These are phyloP conservation scores for Neocloeon triangulifer DNA, from an alignment of 1,140 invertebrate genomes.

Conservation along the genomic window DNA sequence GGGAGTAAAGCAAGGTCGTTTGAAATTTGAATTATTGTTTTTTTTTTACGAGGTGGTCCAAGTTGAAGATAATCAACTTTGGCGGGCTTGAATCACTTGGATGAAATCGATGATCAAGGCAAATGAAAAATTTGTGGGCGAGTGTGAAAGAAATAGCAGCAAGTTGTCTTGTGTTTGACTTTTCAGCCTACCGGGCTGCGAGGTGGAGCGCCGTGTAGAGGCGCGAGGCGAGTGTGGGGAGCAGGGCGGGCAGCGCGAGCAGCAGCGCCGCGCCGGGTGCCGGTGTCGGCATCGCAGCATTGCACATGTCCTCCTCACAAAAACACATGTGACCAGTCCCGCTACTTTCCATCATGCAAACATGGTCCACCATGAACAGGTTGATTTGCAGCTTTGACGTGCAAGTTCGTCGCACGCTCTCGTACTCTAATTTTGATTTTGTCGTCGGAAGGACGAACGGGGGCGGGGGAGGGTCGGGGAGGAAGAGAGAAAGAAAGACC, in stretches of 20 bases:
- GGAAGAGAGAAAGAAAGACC: too few relatives aligned
- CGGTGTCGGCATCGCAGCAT: constrained; percentile 23
- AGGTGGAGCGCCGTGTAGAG: constrained; percentile 5
- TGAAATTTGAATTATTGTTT: too few relatives aligned
- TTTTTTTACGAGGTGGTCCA: too few relatives aligned
- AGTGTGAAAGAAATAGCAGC: too few relatives aligned
- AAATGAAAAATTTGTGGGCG: too few relatives aligned
- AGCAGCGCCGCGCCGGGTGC: neutral
- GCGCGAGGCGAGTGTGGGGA: constrained; percentile 5
- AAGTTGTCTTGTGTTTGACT: too few relatives aligned
- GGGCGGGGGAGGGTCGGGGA: neutral
- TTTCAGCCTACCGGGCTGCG: too few relatives aligned
- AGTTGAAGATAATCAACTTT: too few relatives aligned
- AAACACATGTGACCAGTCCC: constrained; percentile 93
- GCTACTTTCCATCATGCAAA: constrained; percentile 94
- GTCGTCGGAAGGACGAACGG: neutral
- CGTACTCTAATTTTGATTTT: constrained; percentile 59
- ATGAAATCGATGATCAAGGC: too few relatives aligned
- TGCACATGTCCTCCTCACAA: constrained; percentile 92
- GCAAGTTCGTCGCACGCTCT: constrained; percentile 70
- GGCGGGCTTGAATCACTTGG: too few relatives aligned
- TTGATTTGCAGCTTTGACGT: constrained; percentile 85
- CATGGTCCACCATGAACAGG: constrained; percentile 92
- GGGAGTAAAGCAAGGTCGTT: too few relatives aligned
- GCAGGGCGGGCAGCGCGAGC: constrained; percentile 6